These are phyloP conservation scores for Drosophila mayaguana DNA, from an alignment of 2,888 invertebrate genomes.

Conservation along the genomic window DNA sequence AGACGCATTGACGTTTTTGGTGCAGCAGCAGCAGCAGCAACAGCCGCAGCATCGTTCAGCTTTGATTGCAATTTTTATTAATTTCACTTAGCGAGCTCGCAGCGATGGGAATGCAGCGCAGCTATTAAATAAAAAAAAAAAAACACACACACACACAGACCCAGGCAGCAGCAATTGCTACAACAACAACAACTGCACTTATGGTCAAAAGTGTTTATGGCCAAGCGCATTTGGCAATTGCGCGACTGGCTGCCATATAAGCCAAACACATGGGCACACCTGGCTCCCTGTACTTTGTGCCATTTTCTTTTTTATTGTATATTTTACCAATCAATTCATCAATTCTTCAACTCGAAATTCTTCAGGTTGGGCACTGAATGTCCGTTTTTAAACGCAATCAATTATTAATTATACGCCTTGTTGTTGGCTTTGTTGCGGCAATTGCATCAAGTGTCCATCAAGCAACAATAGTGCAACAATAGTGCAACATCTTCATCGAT, in stretches of 20 bases:
- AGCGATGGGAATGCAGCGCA: conserved; percentile 68
- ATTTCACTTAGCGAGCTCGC: conserved; percentile 69
- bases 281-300: conserved; percentile 69
- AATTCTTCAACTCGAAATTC: conserved; percentile 38
- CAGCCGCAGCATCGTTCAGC: conserved; percentile 29
- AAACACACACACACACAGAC: neutral
- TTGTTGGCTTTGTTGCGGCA: conserved; percentile 59
- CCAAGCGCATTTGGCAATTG: conserved; percentile 68
- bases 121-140: conserved; percentile 45
- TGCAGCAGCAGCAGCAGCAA: conserved; percentile 41
- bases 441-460: conserved; percentile 61
- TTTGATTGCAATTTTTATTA: conserved; percentile 75
- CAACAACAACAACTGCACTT: conserved; percentile 31
- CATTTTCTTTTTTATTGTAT: conserved; percentile 51
- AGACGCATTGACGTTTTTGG: conserved; percentile 80
- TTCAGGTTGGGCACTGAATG: conserved; percentile 40
- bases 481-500: conserved; percentile 71
- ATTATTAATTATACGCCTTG: conserved; percentile 80
- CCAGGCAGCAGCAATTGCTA: conserved; percentile 26
- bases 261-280: conserved; percentile 68
- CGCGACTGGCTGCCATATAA: conserved; percentile 60
- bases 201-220: conserved; percentile 71
- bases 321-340: conserved; percentile 53
- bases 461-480: conserved; percentile 61
- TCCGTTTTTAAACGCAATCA: conserved; percentile 66